Percentiles rank a stretch among this genome's conserved stretches.
Conservation (phyloP, 2,888 invertebrate species). For the Scaptomyza reducta region DNA sequence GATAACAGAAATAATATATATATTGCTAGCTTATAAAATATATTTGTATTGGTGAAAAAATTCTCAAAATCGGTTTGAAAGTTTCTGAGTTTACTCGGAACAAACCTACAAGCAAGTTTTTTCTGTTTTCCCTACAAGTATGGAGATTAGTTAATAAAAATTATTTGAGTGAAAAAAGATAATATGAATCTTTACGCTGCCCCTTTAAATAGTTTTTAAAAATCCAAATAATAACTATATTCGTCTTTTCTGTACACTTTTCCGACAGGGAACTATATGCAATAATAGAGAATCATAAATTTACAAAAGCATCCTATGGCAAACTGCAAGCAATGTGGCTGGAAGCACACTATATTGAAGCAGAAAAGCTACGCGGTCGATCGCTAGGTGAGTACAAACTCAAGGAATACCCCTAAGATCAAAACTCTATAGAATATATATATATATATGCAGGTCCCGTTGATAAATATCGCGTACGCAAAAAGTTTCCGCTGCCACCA, state of each 20-base stretch:
- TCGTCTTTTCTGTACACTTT: slow-evolving; percentile 3
- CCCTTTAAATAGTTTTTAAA: neutral
- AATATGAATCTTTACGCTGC: no score
- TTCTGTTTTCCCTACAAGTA: no score
- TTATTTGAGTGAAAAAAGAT: no score
- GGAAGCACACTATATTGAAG: slow-evolving; percentile 96
- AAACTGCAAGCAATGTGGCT: slow-evolving; percentile 97
- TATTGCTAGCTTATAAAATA: no score
- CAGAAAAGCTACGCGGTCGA: slow-evolving; percentile 94
- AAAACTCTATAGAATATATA: no score
- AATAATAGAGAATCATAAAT: slow-evolving; percentile 95
- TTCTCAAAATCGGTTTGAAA: neutral
- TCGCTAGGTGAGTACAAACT: slow-evolving; percentile 87
- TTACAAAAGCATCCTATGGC: slow-evolving; percentile 94
- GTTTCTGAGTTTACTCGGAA: neutral
- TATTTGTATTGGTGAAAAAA: neutral
- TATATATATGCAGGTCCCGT: no score
- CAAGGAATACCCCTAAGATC: neutral
- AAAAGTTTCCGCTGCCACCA: slow-evolving; percentile 95
- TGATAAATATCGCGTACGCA: slow-evolving; percentile 95
- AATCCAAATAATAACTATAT: neutral
- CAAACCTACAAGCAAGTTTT: neutral
- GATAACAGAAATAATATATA: no score
- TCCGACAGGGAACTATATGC: slow-evolving; percentile 90
- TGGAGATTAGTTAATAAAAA: no score